A percentile compares a stretch with the other conserved stretches of the same genome.
These are phyloP conservation scores for Chelonoidis abingdonii DNA, from an alignment of 2,113 vertebrate species.

Conservation along the genomic window DNA sequence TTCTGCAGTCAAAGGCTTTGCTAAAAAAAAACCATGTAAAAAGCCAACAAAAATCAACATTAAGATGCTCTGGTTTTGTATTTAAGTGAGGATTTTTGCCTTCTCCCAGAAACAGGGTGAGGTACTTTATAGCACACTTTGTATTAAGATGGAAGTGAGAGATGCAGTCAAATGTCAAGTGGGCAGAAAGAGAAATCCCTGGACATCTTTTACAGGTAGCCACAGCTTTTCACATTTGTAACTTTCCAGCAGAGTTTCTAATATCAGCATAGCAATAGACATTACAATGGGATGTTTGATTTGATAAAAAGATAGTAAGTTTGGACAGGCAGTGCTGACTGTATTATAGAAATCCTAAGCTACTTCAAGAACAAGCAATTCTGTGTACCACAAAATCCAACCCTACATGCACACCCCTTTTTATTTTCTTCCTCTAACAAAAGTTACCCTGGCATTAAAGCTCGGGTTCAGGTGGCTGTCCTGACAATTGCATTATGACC, in stretches of 20 bases:
- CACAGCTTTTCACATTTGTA: not conserved
- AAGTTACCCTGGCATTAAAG: not conserved
- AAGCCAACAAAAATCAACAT: not conserved
- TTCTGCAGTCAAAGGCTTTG: not conserved
- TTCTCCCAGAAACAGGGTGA: not conserved
- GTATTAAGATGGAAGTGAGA: not conserved
- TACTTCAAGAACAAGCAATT: not conserved
- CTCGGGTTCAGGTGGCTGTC: not conserved
- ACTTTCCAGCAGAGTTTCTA: not conserved
- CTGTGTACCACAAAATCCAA: not conserved
- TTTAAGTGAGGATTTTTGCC: not conserved
- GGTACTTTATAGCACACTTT: not conserved
- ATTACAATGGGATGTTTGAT: not conserved
- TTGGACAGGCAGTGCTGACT: not conserved
- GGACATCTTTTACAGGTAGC: not conserved
- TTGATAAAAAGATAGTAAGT: not conserved
- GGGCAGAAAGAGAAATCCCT: not conserved
- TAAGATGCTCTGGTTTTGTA: not conserved
- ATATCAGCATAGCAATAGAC: not conserved
- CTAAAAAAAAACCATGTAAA: not conserved
- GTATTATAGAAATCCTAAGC: not conserved
- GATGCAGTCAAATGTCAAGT: not conserved
- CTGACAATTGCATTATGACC: not conserved
- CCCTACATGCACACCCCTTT: not conserved
- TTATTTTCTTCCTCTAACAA: not conserved